Base-by-base conservation (phyloP, 2,113 vertebrate genomes). In the Psilopsiagon aymara region DNA sequence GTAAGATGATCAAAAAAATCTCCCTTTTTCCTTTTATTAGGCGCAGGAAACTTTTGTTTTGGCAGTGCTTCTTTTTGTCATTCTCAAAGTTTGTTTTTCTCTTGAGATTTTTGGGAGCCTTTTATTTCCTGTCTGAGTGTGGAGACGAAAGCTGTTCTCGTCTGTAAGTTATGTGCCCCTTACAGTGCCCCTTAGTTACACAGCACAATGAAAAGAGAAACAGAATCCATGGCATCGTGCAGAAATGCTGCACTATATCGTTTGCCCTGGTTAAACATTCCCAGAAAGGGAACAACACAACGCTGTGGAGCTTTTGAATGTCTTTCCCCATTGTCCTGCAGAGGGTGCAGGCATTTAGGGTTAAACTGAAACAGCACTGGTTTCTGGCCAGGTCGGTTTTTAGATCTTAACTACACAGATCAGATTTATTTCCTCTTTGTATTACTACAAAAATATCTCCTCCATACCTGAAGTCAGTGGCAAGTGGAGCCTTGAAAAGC, bases 121-220 rank as follows among this genome's bases (percentile, higher is more conserved):
- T 95, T 95, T 93, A 75, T 94, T 96, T 96, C 88, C 92, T 87
- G 80, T 75, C 44, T 55, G 80, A 92, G 59, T 18, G 37, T 24
- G 23, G 80, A 91, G 76, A 62, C 84, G 86, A 89, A 91, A 84
- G 62, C 90, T 84, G 92, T 75, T 91, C 83, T 76, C 31, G 35
- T 49, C 77, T 68, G 33, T 59, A 88, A 96, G 90, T 91, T 94
- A 78, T 82, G 90, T 41, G 0, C 96, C 96, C 96, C 96, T 97
- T 94, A 84, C 66, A 69, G 96, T 95, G 96, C 96, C 92, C 93
- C 96, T 97, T 86, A 82, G 95, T 75, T 96, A 94, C 92, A 93
- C 69, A 81, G 94, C 62, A 84, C 68, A 68, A 73, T 95, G 80
- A 87, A 94, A 95, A 78, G 94, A 95, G 95, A 96, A 97, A 90